Base-by-base conservation (phyloP, 1,140 invertebrate species). In the Aphelinus atriplicis region DNA sequence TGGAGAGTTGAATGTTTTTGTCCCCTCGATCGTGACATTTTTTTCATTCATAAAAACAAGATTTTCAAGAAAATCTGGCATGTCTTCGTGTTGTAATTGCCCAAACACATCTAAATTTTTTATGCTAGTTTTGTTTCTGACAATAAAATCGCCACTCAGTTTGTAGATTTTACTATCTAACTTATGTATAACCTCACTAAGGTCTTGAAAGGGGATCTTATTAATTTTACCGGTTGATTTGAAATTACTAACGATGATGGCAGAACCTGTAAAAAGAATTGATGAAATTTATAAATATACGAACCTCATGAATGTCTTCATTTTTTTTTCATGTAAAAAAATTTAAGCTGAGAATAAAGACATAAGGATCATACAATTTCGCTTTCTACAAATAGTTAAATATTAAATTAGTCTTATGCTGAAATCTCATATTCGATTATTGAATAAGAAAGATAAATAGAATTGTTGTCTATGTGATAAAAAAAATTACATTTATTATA, bases 141-240 rank as follows among this genome's bases (percentile, higher is more conserved):
- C 81, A 7, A 57, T 10, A 48, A 83, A 73, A 56, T 82, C 50
- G 3, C 80, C 84, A 0, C 10, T 73, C n/a, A 81, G 47, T 47
- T 75, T 53, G 42, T 74, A 81, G 1, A 65, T 73, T 10, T 78
- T 73, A 60, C 81, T 76, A 7, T 55, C 63, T 2, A 77, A 26
- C 3, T 64, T 50, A 4, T 67, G 57, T 4, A 82, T 71, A 57
- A 46, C 75, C 2, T 71, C 46, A 51, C 43, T 78, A 7, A 84
- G 67, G 26, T 82, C 42, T 1, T 64, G 5, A 48, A 77, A 80
- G 1, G 45, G 1, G 3, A 84, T n/a, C 60, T 73, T 50, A 26
- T 81, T 79, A n/a, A 85, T 81, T 26, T 66, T 82, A 67, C 80
- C 80, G 10, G 26, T 66, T 7, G 66, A 57, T 43, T 80, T 53